phyloP scores from a whole-genome alignment of 1,140 invertebrate genomes.

The Hylaeus anthracinus region DNA sequence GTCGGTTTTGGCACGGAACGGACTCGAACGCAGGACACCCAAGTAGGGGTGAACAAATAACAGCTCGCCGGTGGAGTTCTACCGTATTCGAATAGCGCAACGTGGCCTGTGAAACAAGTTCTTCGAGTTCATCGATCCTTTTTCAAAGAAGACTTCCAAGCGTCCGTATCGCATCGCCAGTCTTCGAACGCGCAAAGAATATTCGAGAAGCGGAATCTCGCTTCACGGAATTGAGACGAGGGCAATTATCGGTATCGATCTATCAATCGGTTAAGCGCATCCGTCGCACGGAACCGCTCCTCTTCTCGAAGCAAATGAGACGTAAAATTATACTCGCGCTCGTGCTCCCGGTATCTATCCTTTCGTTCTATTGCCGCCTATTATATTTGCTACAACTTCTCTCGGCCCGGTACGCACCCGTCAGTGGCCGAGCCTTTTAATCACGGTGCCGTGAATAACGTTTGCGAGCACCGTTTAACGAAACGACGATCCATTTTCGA shows the following conservation, averaged over 20 bases:
- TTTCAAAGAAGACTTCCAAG: too few species aligned
- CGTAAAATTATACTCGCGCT: constrained; percentile 54
- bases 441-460: constrained; percentile 22
- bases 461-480: constrained; percentile 23
- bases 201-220: constrained; percentile 1
- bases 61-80: too few species aligned
- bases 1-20: too few species aligned
- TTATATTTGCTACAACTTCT: constrained; percentile 23
- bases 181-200: too few species aligned
- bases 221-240: constrained; percentile 27
- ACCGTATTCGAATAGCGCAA: too few species aligned
- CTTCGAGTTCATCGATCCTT: too few species aligned
- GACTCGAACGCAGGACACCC: too few species aligned
- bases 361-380: constrained; percentile 36
- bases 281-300: constrained; percentile 40
- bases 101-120: too few species aligned
- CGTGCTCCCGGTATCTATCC: constrained; percentile 6
- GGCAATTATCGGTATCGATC: constrained; percentile 29
- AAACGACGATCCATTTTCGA: background rate
- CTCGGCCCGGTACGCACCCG: constrained; percentile 3
- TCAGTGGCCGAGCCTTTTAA: constrained; percentile 15
- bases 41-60: too few species aligned
- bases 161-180: too few species aligned
- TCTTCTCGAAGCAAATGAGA: constrained; percentile 53
- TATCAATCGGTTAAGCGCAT: constrained; percentile 23